A percentile compares a stretch with the other conserved stretches of the same genome.
phyloP scores from a whole-genome alignment of 1,140 invertebrate species.

The Saccostrea glomerata region DNA sequence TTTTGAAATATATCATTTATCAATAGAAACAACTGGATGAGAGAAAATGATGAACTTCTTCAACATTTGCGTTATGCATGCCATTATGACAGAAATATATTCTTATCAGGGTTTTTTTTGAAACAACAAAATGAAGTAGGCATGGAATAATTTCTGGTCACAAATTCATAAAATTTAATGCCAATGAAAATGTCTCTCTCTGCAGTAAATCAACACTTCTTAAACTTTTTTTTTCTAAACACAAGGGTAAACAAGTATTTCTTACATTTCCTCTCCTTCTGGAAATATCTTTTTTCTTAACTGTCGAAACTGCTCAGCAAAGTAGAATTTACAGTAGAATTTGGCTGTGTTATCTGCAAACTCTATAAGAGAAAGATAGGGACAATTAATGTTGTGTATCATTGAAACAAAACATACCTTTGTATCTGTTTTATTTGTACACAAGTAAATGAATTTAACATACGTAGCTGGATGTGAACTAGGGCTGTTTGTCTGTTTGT shows the following conservation, averaged over 20 bases:
- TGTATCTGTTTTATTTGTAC: background rate
- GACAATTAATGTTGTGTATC: background rate
- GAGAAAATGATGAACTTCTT: too few species aligned
- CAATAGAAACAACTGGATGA: too few species aligned
- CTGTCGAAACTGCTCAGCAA: constrained; percentile 91
- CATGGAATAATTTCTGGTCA: too few species aligned
- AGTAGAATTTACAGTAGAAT: constrained; percentile 90
- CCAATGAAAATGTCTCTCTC: too few species aligned
- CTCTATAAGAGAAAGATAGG: constrained; percentile 74
- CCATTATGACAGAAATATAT: too few species aligned
- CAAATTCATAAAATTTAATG: too few species aligned
- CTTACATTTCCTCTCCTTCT: constrained; percentile 83
- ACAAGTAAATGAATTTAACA: constrained; percentile 50
- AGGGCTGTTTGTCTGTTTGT: constrained; percentile 66
- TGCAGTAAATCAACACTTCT: too few species aligned
- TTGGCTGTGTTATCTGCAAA: constrained; percentile 87
- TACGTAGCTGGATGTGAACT: constrained; percentile 85
- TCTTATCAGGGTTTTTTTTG: too few species aligned
- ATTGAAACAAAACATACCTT: background rate
- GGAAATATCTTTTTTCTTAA: constrained; percentile 86
- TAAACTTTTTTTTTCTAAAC: too few species aligned
- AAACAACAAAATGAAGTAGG: too few species aligned
- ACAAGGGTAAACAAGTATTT: constrained; percentile 17
- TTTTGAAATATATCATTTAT: too few species aligned
- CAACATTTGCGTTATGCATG: too few species aligned